Conservation (phyloP, 2,113 vertebrate species). For the Toxotes jaculatrix region DNA sequence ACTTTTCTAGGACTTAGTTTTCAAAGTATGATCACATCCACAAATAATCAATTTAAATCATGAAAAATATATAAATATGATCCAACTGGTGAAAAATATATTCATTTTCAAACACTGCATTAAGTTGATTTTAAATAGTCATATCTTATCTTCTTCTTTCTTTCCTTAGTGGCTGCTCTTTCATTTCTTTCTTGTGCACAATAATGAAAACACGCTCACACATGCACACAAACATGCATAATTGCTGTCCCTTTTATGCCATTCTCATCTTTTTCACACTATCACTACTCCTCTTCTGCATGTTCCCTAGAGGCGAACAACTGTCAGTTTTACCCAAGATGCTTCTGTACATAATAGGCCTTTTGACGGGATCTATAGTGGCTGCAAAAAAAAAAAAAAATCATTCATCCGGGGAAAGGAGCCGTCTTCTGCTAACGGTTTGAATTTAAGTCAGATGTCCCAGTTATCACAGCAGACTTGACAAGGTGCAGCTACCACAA, state of each 20-base stretch:
- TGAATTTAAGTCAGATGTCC: conserved; percentile 55
- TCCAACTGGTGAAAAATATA: background rate
- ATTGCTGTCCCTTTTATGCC: conserved; percentile 42
- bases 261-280: conserved; percentile 32
- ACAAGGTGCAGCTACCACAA: conserved; percentile 68
- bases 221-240: conserved; percentile 30
- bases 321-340: conserved; percentile 61
- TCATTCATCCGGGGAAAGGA: conserved; percentile 53
- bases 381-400: conserved; percentile 38
- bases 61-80: background rate
- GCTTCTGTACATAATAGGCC: conserved; percentile 46
- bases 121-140: conserved; percentile 16
- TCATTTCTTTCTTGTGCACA: background rate
- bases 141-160: background rate
- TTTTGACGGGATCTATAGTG: conserved; percentile 59
- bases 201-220: conserved; percentile 28
- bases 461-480: conserved; percentile 57
- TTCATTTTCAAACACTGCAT: background rate
- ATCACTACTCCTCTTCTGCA: conserved; percentile 37
- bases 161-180: background rate
- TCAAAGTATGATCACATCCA: background rate
- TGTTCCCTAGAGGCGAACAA: conserved; percentile 42
- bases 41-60: background rate
- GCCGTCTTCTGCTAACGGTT: conserved; percentile 27
- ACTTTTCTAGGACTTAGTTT: background rate